These are phyloP conservation scores for Athene noctua DNA, from an alignment of 2,113 vertebrate genomes.

Conservation along the genomic window DNA sequence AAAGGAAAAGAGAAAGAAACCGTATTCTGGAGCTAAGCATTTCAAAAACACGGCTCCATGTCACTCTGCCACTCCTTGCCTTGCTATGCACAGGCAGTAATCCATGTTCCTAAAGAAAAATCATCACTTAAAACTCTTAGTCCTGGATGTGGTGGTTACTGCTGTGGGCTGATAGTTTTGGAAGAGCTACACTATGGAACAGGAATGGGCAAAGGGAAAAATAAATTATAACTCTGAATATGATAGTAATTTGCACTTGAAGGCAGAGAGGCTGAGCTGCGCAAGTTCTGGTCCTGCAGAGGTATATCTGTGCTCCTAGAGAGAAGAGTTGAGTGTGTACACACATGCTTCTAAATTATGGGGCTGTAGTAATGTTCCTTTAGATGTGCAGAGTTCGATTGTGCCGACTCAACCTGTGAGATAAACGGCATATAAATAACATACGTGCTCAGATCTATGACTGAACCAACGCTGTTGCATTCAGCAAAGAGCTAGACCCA, in stretches of 20 bases:
- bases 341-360: not conserved
- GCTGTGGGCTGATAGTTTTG: not conserved
- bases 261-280: not conserved
- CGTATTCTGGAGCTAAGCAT: not conserved
- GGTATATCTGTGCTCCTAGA: not conserved
- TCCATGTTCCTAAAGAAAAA: not conserved
- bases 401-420: not conserved
- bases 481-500: not conserved
- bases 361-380: not conserved
- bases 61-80: not conserved
- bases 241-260: not conserved
- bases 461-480: not conserved
- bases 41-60: not conserved
- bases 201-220: not conserved
- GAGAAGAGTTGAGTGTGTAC: not conserved
- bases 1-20: not conserved
- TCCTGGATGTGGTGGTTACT: not conserved
- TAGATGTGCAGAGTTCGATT: not conserved
- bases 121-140: not conserved
- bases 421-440: not conserved
- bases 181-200: not conserved
- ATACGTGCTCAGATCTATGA: rapidly evolving
- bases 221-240: not conserved
- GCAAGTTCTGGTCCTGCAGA: not conserved
- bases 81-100: not conserved